Conservation (phyloP, 2,888 invertebrate species). For the Merodon equestris region DNA sequence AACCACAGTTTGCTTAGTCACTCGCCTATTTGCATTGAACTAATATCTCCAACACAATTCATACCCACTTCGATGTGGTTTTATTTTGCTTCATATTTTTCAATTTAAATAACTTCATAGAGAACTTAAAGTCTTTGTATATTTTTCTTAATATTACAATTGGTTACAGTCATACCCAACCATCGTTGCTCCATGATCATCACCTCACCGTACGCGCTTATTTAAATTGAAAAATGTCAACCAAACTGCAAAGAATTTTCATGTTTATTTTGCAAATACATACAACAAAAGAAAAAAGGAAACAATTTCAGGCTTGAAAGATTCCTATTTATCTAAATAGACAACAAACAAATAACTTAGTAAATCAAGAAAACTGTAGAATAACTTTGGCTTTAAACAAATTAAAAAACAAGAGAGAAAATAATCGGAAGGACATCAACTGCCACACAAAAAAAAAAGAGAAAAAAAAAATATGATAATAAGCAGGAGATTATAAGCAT, state of each 20-base stretch:
- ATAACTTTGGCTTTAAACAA: slow-evolving; percentile 57
- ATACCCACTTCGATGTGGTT: slow-evolving; percentile 5
- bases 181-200: no score
- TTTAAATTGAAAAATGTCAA: slow-evolving; percentile 61
- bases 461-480: slow-evolving; percentile 18
- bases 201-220: background rate
- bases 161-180: background rate
- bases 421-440: slow-evolving; percentile 44
- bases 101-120: slow-evolving; percentile 36
- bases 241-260: slow-evolving; percentile 15
- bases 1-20: no score
- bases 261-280: slow-evolving; percentile 36
- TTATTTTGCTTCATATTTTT: slow-evolving; percentile 50
- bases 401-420: slow-evolving; percentile 25
- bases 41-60: slow-evolving; percentile 32
- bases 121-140: slow-evolving; percentile 30
- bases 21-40: no score
- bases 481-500: slow-evolving; percentile 28
- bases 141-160: background rate
- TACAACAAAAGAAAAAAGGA: slow-evolving; percentile 40
- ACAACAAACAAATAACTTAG: slow-evolving; percentile 27
- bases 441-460: slow-evolving; percentile 58
- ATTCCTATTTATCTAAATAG: slow-evolving; percentile 63
- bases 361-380: slow-evolving; percentile 39
- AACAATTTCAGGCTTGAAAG: slow-evolving; percentile 66